A percentile compares a stretch with the other conserved stretches of the same genome.
phyloP scores from a whole-genome alignment of 2,888 invertebrate species.

The Polydrusus tereticollis region DNA sequence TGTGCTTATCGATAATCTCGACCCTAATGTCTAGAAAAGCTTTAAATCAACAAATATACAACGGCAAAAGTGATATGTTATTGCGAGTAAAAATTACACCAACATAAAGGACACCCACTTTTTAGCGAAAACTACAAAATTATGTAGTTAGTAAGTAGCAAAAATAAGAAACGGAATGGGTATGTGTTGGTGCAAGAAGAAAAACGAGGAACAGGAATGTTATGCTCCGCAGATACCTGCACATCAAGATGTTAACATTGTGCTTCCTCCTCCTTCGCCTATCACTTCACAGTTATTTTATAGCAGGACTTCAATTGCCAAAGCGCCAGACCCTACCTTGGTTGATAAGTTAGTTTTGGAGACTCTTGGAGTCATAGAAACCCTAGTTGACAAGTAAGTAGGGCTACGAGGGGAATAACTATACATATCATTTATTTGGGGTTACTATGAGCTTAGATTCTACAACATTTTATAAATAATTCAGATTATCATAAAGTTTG shows the following conservation, averaged over 20 bases:
- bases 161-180: conserved; percentile 73
- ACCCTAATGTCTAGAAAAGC: conserved; percentile 36
- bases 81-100: conserved; percentile 61
- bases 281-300: conserved; percentile 56
- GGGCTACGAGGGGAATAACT: no score
- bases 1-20: not conserved
- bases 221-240: conserved; percentile 63
- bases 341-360: conserved; percentile 85
- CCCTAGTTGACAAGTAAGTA: conserved; percentile 87
- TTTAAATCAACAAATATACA: conserved; percentile 23
- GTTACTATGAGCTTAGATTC: no score
- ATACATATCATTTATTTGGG: no score
- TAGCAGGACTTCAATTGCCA: conserved; percentile 47
- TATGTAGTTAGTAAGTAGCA: conserved; percentile 55
- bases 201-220: conserved; percentile 69
- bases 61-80: conserved; percentile 46
- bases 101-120: conserved; percentile 57
- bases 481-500: no score
- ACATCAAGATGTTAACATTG: conserved; percentile 46
- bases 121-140: conserved; percentile 36
- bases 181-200: conserved; percentile 81
- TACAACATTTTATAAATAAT: no score
- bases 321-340: conserved; percentile 65
- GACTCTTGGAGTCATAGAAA: conserved; percentile 83
- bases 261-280: conserved; percentile 59